Conservation (phyloP, 2,797 vertebrate species). For the Poliocrania exsul region DNA sequence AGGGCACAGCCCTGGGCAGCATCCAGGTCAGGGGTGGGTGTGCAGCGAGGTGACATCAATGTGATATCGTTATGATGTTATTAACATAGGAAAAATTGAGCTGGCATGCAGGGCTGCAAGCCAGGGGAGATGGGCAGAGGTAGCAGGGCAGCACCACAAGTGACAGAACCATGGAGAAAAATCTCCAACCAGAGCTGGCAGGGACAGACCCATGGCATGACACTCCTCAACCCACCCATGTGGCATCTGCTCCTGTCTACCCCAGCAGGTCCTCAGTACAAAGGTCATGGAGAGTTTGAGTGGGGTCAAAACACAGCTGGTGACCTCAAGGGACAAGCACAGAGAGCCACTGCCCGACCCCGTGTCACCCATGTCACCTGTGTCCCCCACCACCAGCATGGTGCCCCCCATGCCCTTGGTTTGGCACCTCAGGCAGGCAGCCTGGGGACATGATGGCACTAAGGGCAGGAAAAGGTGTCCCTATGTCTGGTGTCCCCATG, state of each 20-base stretch:
- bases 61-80: neutral
- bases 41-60: neutral
- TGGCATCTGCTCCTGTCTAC: neutral
- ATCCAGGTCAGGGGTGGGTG: neutral
- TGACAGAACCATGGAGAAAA: constrained; percentile 39
- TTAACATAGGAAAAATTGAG: neutral
- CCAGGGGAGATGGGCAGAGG: neutral
- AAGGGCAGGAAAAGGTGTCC: neutral
- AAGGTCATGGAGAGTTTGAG: fast-evolving
- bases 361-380: fast-evolving
- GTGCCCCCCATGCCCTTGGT: neutral
- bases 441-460: fast-evolving
- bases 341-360: neutral
- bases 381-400: neutral
- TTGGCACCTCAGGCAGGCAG: neutral
- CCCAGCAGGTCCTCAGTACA: fast-evolving
- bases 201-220: fast-evolving
- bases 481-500: neutral
- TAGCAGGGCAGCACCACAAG: constrained; percentile 40
- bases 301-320: neutral
- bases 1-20: neutral
- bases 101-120: neutral
- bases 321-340: neutral
- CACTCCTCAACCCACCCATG: fast-evolving
- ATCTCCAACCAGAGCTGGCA: neutral